phyloP scores from a whole-genome alignment of 2,797 vertebrate species.

The Anableps anableps region DNA sequence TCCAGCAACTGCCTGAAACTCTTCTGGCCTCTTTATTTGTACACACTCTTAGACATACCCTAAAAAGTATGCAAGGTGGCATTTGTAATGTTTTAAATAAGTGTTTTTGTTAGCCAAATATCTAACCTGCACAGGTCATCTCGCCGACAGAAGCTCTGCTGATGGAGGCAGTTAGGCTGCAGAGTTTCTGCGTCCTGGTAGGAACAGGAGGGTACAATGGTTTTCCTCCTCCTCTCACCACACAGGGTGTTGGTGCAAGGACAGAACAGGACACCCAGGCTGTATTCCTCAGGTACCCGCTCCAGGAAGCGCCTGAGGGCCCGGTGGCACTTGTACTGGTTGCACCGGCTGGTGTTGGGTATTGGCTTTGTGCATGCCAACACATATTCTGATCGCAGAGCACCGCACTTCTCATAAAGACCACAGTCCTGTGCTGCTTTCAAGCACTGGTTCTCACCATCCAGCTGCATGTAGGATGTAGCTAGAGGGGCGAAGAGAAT shows the following conservation, averaged over 20 bases:
- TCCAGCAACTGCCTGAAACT: too few species aligned
- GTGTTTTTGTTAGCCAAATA: background rate
- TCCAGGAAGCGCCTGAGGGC: conserved; percentile 90
- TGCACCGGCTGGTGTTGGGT: conserved; percentile 78
- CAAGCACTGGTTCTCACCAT: conserved; percentile 88
- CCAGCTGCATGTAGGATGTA: conserved; percentile 74
- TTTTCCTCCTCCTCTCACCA: conserved; percentile 91
- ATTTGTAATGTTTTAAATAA: background rate
- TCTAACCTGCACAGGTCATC: conserved; percentile 93
- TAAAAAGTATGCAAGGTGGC: background rate
- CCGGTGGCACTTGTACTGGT: conserved; percentile 87
- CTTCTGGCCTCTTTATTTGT: background rate
- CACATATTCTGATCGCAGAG: conserved; percentile 89
- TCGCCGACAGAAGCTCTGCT: conserved; percentile 84
- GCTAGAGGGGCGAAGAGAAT: conserved; percentile 48
- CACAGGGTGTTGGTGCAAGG: conserved; percentile 88
- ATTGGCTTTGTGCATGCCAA: conserved; percentile 84
- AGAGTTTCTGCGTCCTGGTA: conserved; percentile 80
- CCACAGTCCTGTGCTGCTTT: conserved; percentile 90
- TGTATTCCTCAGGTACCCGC: conserved; percentile 88
- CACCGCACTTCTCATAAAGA: conserved; percentile 88
- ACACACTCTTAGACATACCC: background rate
- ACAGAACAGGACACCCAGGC: conserved; percentile 91
- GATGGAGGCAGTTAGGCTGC: conserved; percentile 89
- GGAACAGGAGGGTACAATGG: conserved; percentile 93